Base-by-base conservation (phyloP, 1,140 invertebrate genomes). In the Rhagoletis pomonella region DNA sequence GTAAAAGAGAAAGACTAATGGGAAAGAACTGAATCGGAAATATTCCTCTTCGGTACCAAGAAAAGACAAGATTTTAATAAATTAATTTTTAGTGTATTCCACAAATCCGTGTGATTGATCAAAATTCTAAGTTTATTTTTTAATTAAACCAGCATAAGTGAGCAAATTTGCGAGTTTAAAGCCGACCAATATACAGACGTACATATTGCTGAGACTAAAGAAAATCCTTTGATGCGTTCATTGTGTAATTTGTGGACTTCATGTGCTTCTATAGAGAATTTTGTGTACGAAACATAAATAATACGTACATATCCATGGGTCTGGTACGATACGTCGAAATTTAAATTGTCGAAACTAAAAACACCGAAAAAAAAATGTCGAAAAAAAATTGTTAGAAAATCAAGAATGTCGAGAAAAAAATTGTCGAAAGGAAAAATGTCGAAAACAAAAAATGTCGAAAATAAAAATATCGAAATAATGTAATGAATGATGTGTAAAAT, bases 1-100 rank as follows among this genome's bases (percentile, higher is more conserved):
- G 73, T 81, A 81, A 81, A 81, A 81, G 67, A 69, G 67, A 73
- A 81, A 81, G 73, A 81, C 44, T 10, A 81, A 55, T 55, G 39
- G 19, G 55, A 81, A 81, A 55, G 73, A 81, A 81, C 47, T 17
- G 73, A 81, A 81, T 81, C 47, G 73, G 47, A 55, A 10, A 81
- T 19, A 47, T 81, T 81, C 50, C 47, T 81, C 6, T 81, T 50
- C 73, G 44, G 44, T 55, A 17, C 73, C 19, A 55, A 44, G 47
- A 55, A 81, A 55, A 81, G 73, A 81, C n/a, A 19, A n/a, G 42
- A 50, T 81, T 55, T 81, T 50, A 19, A 55, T 55, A 55, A 81
- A 81, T 14, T 50, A 55, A 19, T 55, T 73, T 73, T 55, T 81
- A 73, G 44, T 47, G 39, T 47, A 73, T 42, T 47, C 14, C 67